Percentiles rank a stretch among this genome's conserved stretches.
Evolutionary conservation across 2,888 invertebrate genomes (phyloP).

Genomic region (Chymomyza procnemis): DNA sequence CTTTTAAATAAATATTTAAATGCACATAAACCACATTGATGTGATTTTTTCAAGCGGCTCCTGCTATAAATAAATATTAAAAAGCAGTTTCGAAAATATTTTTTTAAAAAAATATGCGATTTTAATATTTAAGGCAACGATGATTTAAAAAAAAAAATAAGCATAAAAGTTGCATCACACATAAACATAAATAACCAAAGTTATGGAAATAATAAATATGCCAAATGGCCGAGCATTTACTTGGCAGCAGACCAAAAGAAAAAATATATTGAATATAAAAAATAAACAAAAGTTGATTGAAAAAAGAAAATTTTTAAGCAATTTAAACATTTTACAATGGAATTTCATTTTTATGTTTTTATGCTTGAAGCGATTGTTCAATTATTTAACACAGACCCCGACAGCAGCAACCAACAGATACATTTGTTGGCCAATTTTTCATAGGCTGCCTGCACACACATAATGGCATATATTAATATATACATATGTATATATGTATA

Average conservation of each 20-base stretch:
- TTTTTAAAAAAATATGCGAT: slow-evolving; percentile 1
- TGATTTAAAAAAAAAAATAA: slow-evolving; percentile 24
- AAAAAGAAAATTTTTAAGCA: slow-evolving; percentile 21
- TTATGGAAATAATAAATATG: slow-evolving; percentile 7
- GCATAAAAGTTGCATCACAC: background rate
- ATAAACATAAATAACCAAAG: background rate
- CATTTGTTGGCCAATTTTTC: slow-evolving; percentile 42
- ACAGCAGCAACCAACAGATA: slow-evolving; percentile 31
- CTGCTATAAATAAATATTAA: slow-evolving; percentile 19
- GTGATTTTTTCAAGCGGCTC: background rate
- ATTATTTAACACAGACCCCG: slow-evolving; percentile 18
- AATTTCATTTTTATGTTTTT: slow-evolving; percentile 8
- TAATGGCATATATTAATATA: slow-evolving; percentile 12
- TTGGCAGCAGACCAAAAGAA: background rate
- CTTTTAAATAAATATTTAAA: background rate
- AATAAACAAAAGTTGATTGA: background rate
- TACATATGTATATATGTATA: slow-evolving; percentile 9
- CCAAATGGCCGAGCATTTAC: background rate
- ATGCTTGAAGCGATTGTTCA: background rate
- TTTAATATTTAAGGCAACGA: slow-evolving; percentile 19
- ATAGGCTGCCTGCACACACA: slow-evolving; percentile 4
- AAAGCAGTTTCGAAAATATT: slow-evolving; percentile 26
- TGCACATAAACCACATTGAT: background rate
- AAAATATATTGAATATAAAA: background rate
- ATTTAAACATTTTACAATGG: slow-evolving; percentile 22